phyloP scores from a whole-genome alignment of 2,888 invertebrate genomes.

The Cephus pulcher region DNA sequence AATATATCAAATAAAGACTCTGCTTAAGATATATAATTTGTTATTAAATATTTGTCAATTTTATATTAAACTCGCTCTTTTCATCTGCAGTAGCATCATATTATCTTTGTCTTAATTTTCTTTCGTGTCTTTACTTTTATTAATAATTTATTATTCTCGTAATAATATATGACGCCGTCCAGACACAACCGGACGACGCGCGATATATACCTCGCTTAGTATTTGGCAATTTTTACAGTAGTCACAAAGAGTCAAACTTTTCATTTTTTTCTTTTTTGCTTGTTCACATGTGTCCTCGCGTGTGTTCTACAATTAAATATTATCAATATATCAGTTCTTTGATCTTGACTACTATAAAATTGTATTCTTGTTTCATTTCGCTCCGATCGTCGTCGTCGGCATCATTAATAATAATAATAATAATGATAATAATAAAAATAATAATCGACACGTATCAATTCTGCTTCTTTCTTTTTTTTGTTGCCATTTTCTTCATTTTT shows the following conservation, averaged over 20 bases:
- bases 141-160: conserved; percentile 67
- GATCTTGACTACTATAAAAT: conserved; percentile 66
- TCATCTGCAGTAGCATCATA: not conserved
- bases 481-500: conserved; percentile 10
- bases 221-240: conserved; percentile 66
- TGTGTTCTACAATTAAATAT: conserved; percentile 58
- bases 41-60: conserved; percentile 65
- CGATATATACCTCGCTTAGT: conserved; percentile 52
- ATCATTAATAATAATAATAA: not conserved
- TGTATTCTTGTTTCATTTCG: conserved; percentile 57
- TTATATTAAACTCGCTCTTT: conserved; percentile 55
- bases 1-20: conserved; percentile 60
- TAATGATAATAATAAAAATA: not conserved
- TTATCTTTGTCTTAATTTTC: not conserved
- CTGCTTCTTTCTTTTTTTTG: conserved; percentile 19
- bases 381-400: conserved; percentile 21
- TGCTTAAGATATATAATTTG: conserved; percentile 62
- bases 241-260: conserved; percentile 62
- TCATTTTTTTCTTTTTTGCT: conserved; percentile 24
- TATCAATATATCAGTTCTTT: conserved; percentile 71
- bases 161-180: conserved; percentile 62
- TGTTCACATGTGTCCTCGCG: conserved; percentile 12
- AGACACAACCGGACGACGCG: conserved; percentile 43
- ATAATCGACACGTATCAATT: not conserved
- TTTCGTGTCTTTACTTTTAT: conserved; percentile 46